A percentile compares a stretch with the other conserved stretches of the same genome.
phyloP scores from a whole-genome alignment of 1,140 invertebrate species.

The Caenorhabditis elegans region WBcel235 BX284606.5:11035501-11036000 shows the following conservation, averaged over 20 bases:
- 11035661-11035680: too few species aligned
- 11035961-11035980: too few species aligned
- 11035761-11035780: constrained; percentile 6
- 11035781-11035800: not conserved
- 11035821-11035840: not conserved
- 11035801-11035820: not conserved
- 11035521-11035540: too few species aligned
- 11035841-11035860: not conserved
- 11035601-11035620: not conserved
- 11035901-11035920: too few species aligned
- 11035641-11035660: not conserved
- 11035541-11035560: too few species aligned
- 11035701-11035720: constrained; percentile 22
- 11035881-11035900: not conserved
- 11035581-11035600: too few species aligned
- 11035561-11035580: too few species aligned
- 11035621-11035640: not conserved
- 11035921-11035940: too few species aligned
- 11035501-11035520: too few species aligned
- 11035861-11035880: not conserved
- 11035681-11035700: not conserved
- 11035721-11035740: not conserved
- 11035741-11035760: constrained; percentile 9
- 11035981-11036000: too few species aligned
- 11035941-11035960: too few species aligned